Conservation (phyloP, 1,140 invertebrate species). For the Lepidurus packardi region DNA sequence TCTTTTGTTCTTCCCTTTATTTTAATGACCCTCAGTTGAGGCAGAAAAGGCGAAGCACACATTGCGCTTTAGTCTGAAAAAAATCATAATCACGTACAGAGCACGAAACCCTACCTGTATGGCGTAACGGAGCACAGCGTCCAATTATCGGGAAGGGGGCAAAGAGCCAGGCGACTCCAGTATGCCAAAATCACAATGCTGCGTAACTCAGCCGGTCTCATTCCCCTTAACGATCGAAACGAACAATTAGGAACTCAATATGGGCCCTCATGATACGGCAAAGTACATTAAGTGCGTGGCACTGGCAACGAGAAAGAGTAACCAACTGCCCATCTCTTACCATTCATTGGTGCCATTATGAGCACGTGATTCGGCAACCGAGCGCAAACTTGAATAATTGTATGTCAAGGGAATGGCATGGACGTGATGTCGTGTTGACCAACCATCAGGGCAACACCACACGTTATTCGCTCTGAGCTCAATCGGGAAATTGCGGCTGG, state of each 20-base stretch:
- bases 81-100: conserved; percentile 22
- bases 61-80: conserved; percentile 37
- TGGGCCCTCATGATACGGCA: too few species aligned
- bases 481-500: conserved; percentile 40
- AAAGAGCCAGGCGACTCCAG: neutral
- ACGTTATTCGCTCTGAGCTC: conserved; percentile 34
- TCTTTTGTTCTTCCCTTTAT: neutral
- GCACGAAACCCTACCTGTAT: conserved; percentile 31
- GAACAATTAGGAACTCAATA: neutral
- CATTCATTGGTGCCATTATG: conserved; percentile 29
- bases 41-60: conserved; percentile 41
- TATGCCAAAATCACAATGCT: neutral
- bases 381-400: conserved; percentile 19
- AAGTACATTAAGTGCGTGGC: too few species aligned
- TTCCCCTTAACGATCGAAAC: neutral
- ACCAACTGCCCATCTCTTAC: neutral
- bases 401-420: conserved; percentile 1
- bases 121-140: neutral
- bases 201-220: neutral
- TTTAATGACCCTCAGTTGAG: neutral
- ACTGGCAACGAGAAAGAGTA: too few species aligned
- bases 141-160: neutral
- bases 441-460: neutral
- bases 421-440: conserved; percentile 17
- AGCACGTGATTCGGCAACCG: conserved; percentile 23